Base-by-base conservation (phyloP, 1,140 invertebrate species). In the Neocloeon triangulifer region DNA sequence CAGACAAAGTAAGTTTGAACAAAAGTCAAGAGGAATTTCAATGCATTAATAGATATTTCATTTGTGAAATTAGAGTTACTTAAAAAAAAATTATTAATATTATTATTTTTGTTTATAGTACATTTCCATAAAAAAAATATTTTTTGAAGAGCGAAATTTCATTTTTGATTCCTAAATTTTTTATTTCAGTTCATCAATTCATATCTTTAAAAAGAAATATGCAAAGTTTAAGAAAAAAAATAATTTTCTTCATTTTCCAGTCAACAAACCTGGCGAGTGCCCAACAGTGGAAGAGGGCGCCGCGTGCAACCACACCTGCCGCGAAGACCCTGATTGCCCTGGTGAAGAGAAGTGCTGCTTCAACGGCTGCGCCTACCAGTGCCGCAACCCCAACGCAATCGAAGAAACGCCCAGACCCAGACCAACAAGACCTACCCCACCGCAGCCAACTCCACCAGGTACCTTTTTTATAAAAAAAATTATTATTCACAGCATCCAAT, bases 301-400 rank as follows among this genome's bases (percentile, higher is more conserved):
- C 2, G n/a, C n/a, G n/a, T 85, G 80, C 45, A 61, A 62, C 7
- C 50, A 57, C 10, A 69, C 80, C 45, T 89, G 84, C 47, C 52
- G 61, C 29, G 66, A 64, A n/a, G 84, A 91, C 49, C 73, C 76
- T 0, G 78, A 88, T 41, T 91, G 84, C 50, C 45, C 60, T 4
- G 65, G 62, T 16, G 64, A 69, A 5, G 58, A 62, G 40, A 89
- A 89, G 49, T 89, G 84, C 52, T 91, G 84, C 46, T 54, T 53
- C 30, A 73, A 66, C 41, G 77, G 73, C 21, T 88, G 84, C 44
- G 71, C 71, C 5, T 58, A 58, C 13, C 57, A 67, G 5, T 88
- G 82, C 45, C 47, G 76, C 0, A 56, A 52, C 37, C 74, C 77
- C 8, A 51, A 50, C 14, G 30, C 33, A 10, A 29, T 39, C 9